These are phyloP conservation scores for Neostethus bicornis DNA, from an alignment of 2,797 vertebrate species.

Conservation along the genomic window DNA sequence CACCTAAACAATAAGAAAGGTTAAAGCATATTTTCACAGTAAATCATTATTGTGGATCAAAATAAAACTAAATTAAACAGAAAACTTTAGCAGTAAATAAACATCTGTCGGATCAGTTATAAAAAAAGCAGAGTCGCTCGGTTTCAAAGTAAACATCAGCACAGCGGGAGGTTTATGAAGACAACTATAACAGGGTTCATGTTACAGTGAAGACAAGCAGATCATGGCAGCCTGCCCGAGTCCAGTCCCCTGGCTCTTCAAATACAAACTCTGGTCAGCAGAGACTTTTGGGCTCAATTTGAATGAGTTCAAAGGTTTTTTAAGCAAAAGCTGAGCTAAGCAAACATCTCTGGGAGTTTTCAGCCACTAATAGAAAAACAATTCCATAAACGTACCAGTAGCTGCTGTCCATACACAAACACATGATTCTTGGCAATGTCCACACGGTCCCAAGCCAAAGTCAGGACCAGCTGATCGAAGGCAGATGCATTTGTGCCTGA, in stretches of 20 bases:
- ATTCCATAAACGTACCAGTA: conserved; percentile 86
- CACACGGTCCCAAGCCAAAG: conserved; percentile 97
- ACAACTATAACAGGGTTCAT: conserved; percentile 45
- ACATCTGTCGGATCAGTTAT: conserved; percentile 29
- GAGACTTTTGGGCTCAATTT: conserved; percentile 40
- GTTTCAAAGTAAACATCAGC: conserved; percentile 58
- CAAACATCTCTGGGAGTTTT: conserved; percentile 39
- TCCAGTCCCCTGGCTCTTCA: conserved; percentile 26
- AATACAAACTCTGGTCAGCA: conserved; percentile 23
- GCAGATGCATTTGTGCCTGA: conserved; percentile 94
- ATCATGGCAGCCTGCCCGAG: conserved; percentile 37
- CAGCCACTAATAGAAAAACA: conserved; percentile 14
- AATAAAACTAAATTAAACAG: conserved; percentile 13
- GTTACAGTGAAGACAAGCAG: conserved; percentile 59
- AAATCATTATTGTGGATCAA: conserved; percentile 24
- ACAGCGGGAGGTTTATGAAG: conserved; percentile 35
- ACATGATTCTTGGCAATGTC: conserved; percentile 99
- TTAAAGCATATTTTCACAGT: conserved; percentile 14
- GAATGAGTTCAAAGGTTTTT: conserved; percentile 49
- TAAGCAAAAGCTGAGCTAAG: conserved; percentile 36
- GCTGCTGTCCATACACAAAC: conserved; percentile 98
- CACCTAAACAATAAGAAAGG: conserved; percentile 89
- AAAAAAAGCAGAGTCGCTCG: conserved; percentile 22
- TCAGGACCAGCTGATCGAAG: conserved; percentile 97
- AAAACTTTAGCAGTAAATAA: conserved; percentile 29